Percentiles rank a stretch among this genome's conserved stretches.
Evolutionary conservation across 2,888 invertebrate species (phyloP).

Genomic region (Melipona beecheii): DNA sequence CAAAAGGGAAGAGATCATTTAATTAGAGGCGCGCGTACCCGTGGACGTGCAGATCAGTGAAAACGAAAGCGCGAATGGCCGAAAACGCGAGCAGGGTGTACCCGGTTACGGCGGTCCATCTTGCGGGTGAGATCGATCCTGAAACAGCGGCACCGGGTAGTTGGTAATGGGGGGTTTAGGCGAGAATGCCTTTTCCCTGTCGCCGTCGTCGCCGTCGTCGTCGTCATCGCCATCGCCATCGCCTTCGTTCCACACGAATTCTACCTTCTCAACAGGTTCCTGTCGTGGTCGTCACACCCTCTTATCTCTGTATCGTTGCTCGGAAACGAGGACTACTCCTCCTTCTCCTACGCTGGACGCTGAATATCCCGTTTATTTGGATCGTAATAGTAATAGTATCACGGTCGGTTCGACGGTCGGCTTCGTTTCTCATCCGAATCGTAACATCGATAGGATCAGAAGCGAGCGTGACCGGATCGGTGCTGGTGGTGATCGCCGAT

Average conservation of each 20-base stretch:
- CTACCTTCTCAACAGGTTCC: slow-evolving; percentile 67
- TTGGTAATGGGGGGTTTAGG: slow-evolving; percentile 84
- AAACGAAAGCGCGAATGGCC: slow-evolving; percentile 78
- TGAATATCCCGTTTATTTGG: background rate
- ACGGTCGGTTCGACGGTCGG: slow-evolving; percentile 20
- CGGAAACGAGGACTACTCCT: slow-evolving; percentile 22
- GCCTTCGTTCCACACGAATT: slow-evolving; percentile 62
- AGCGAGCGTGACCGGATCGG: slow-evolving; percentile 25
- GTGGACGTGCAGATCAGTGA: slow-evolving; percentile 52
- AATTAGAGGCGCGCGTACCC: slow-evolving; percentile 48
- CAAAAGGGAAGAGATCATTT: background rate
- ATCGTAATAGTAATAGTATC: slow-evolving; percentile 5
- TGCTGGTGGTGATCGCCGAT: slow-evolving; percentile 23
- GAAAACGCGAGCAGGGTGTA: slow-evolving; percentile 73
- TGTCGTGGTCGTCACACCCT: slow-evolving; percentile 49
- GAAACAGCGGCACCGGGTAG: slow-evolving; percentile 75
- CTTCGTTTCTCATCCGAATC: background rate
- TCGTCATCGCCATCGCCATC: slow-evolving; percentile 74
- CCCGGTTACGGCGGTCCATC: slow-evolving; percentile 74
- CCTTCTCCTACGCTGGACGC: background rate
- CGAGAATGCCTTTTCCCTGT: slow-evolving; percentile 84
- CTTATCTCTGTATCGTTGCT: slow-evolving; percentile 37
- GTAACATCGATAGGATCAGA: slow-evolving; percentile 16
- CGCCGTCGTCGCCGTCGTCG: slow-evolving; percentile 78
- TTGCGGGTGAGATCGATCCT: slow-evolving; percentile 75